Conservation (phyloP, 2,888 invertebrate genomes). For the Lordiphosa andalusiaca region DNA sequence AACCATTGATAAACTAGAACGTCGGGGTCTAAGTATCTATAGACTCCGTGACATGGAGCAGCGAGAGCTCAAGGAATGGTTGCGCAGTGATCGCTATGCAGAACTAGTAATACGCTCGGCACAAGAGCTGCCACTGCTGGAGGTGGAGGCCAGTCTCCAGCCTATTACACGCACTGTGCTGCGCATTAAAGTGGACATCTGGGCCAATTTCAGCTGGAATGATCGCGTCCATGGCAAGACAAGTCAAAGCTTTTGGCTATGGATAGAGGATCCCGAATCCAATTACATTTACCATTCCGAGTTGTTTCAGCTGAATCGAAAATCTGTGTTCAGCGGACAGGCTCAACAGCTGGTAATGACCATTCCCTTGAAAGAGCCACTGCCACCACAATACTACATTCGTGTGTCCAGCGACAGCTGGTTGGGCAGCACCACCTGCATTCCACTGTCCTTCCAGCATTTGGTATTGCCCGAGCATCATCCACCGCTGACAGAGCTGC, state of each 20-base stretch:
- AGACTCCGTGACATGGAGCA: slow-evolving; percentile 92
- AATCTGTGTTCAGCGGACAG: slow-evolving; percentile 86
- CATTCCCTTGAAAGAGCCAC: slow-evolving; percentile 94
- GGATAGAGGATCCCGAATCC: slow-evolving; percentile 97
- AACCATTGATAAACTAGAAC: slow-evolving; percentile 90
- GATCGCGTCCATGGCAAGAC: slow-evolving; percentile 93
- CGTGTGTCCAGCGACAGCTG: slow-evolving; percentile 91
- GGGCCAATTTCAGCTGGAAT: slow-evolving; percentile 91
- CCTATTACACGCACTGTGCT: slow-evolving; percentile 97
- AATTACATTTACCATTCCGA: slow-evolving; percentile 98
- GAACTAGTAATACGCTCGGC: slow-evolving; percentile 90
- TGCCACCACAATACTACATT: slow-evolving; percentile 95
- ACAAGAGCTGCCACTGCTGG: slow-evolving; percentile 90
- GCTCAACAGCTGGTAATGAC: slow-evolving; percentile 94
- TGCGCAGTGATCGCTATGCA: slow-evolving; percentile 88
- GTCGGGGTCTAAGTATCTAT: slow-evolving; percentile 87
- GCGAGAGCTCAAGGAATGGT: slow-evolving; percentile 90
- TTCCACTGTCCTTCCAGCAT: slow-evolving; percentile 89
- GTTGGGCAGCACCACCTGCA: slow-evolving; percentile 83
- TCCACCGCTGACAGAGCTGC: slow-evolving; percentile 95
- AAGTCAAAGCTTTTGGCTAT: slow-evolving; percentile 96
- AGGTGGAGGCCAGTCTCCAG: slow-evolving; percentile 91
- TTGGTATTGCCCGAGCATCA: slow-evolving; percentile 94
- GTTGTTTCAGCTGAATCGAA: slow-evolving; percentile 84
- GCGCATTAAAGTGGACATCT: slow-evolving; percentile 89